Conservation (phyloP, 1,140 invertebrate genomes). For the Pentalonia nigronervosa region DNA sequence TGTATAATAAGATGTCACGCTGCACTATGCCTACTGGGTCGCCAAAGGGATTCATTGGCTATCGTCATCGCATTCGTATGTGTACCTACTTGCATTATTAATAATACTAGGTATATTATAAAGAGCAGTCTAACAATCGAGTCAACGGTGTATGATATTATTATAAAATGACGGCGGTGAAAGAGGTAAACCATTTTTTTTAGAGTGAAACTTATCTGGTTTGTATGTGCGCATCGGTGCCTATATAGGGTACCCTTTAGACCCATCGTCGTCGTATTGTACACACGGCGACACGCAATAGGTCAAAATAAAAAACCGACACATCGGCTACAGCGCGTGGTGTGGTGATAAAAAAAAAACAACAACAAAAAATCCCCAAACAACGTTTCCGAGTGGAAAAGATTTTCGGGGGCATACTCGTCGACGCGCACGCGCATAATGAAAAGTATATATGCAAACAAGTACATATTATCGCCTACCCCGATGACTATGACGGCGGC, state of each 20-base stretch:
- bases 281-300: background rate
- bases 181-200: background rate
- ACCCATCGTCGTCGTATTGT: background rate
- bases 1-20: too few relatives aligned
- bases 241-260: background rate
- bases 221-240: background rate
- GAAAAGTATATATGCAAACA: conserved; percentile 37
- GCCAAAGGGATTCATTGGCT: too few relatives aligned
- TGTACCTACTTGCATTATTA: too few relatives aligned
- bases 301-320: background rate
- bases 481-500: background rate
- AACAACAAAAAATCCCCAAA: background rate
- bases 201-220: background rate
- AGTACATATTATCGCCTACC: background rate
- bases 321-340: background rate
- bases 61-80: too few relatives aligned
- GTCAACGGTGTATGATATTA: background rate
- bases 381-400: background rate
- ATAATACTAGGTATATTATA: too few relatives aligned
- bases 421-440: background rate
- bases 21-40: too few relatives aligned
- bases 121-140: background rate
- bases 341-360: background rate
- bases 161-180: background rate
- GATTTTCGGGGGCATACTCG: background rate